Evolutionary conservation across 2,797 vertebrate genomes (phyloP).

Genomic region (Aulostomus chinensis): DNA sequence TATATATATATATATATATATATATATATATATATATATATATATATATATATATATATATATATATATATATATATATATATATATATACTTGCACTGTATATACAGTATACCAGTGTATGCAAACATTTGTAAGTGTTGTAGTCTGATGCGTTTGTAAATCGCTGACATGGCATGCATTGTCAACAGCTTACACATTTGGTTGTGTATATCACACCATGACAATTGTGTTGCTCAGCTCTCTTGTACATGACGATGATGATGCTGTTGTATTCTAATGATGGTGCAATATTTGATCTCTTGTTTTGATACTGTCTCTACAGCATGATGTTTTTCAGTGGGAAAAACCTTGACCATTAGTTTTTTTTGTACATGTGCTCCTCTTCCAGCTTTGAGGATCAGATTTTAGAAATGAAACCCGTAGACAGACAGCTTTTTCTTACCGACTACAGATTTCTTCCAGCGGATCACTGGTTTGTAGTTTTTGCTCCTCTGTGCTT

Average conservation of each 20-base stretch:
- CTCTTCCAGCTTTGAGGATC: slow-evolving; percentile 44
- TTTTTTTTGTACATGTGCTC: slow-evolving; percentile 54
- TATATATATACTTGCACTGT: slow-evolving; percentile 59
- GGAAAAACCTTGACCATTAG: slow-evolving; percentile 18
- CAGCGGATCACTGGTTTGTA: slow-evolving; percentile 65
- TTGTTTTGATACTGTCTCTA: slow-evolving; percentile 77
- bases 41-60: slow-evolving; percentile 43
- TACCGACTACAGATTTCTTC: slow-evolving; percentile 75
- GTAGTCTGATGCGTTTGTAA: slow-evolving; percentile 72
- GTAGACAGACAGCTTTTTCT: slow-evolving; percentile 53
- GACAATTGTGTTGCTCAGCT: slow-evolving; percentile 69
- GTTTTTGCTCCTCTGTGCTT: slow-evolving; percentile 80
- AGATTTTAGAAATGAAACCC: slow-evolving; percentile 40
- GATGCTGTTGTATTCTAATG: slow-evolving; percentile 78
- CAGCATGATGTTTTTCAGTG: slow-evolving; percentile 63
- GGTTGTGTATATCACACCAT: slow-evolving; percentile 75
- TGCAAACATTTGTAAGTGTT: slow-evolving; percentile 75
- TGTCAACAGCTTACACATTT: slow-evolving; percentile 72
- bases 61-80: slow-evolving; percentile 25
- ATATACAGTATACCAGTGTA: slow-evolving; percentile 75
- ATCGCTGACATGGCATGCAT: slow-evolving; percentile 72
- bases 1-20: slow-evolving; percentile 28
- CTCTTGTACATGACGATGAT: slow-evolving; percentile 75
- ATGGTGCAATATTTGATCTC: slow-evolving; percentile 85
- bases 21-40: slow-evolving; percentile 25